These are phyloP conservation scores for Synergus laeviventris DNA, from an alignment of 2,888 invertebrate species.

Conservation along the genomic window DNA sequence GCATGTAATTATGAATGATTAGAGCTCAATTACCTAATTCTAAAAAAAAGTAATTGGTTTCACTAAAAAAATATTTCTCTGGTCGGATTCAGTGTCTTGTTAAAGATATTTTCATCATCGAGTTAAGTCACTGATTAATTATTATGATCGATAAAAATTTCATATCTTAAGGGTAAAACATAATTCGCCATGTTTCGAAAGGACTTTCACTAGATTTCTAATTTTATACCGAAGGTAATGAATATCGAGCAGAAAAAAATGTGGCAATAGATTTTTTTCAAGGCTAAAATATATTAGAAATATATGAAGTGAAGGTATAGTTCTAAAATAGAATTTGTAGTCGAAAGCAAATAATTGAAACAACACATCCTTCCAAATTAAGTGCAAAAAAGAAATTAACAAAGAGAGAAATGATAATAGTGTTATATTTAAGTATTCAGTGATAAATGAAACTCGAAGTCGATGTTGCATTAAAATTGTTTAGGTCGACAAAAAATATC, in stretches of 20 bases:
- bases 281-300: neutral
- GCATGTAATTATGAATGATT: too few species aligned
- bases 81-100: neutral
- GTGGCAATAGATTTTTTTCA: neutral
- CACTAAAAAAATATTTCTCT: neutral
- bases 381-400: neutral
- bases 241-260: neutral
- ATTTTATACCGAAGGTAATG: neutral
- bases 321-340: neutral
- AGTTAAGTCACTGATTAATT: neutral
- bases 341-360: neutral
- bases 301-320: neutral
- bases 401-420: neutral
- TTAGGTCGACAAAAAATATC: neutral
- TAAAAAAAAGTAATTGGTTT: neutral
- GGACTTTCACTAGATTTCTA: neutral
- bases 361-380: neutral
- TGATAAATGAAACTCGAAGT: neutral
- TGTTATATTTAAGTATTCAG: neutral
- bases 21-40: too few species aligned
- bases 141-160: neutral
- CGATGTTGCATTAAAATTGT: constrained; percentile 15
- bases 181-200: neutral
- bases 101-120: neutral
- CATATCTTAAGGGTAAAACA: neutral